Evolutionary conservation across 2,888 invertebrate species (phyloP), one percentile per base, ranked within the genome.

Genomic region (Erebia ligea): DNA sequence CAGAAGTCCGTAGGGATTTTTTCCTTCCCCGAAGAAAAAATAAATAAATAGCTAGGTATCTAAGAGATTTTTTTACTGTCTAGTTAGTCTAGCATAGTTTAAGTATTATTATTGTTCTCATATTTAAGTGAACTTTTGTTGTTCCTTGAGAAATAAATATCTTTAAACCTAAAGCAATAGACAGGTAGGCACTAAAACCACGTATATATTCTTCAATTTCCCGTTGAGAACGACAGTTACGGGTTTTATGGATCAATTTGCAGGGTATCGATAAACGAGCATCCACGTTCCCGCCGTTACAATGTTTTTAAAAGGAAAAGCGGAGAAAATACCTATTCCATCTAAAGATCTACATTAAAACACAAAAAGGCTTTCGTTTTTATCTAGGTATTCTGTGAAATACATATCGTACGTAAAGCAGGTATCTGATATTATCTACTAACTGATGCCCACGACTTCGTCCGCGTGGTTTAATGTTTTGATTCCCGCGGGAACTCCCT

Each of bases 331-430:
- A 11, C 34, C 5, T 13, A 58, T 25, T 5, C 11, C 17, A 42
- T 13, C 10, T 59, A 15, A 25, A 40, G 9, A 9, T 11, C 34
- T 40, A 59, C 40, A 40, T 57, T 45, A 45, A 34, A 34, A 25
- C 57, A 57, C 8, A 57, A 25, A 57, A 57, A 57, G 57, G 21
- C 25, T 57, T 57, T 57, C 25, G 25, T 57, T 57, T 57, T 25
- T 25, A 25, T 6, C 57, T 9, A 9, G 6, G 17, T 57, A 4
- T 25, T 25, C 57, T 57, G 13, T 13, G 25, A 57, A 15, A 57
- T 21, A 57, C 21, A n/a, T n/a, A n/a, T n/a, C n/a, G 25, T 25
- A 15, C 15, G n/a, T 6, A 45, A 45, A 45, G 45, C 4, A 45
- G 45, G 11, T 45, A 45, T 45, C 45, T 45, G 45, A 11, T 45